phyloP scores from a whole-genome alignment of 2,113 vertebrate genomes.

The Pseudorhombus dupliciocellatus region DNA sequence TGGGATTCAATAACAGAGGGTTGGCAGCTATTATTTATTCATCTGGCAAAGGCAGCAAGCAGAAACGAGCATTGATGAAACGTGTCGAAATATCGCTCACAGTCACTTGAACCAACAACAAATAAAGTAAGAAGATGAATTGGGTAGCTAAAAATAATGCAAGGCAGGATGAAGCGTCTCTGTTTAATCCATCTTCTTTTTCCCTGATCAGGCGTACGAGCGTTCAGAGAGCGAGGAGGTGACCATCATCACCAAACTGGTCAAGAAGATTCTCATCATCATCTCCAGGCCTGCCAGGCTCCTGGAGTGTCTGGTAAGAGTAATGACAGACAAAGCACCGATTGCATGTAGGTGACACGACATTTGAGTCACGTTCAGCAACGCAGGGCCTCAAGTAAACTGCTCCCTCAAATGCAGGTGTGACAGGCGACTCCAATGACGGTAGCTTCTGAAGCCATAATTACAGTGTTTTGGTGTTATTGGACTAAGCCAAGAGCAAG shows the following conservation, averaged over 20 bases:
- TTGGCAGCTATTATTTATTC: conserved; percentile 20
- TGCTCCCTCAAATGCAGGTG: conserved; percentile 5
- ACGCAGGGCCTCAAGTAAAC: not conserved
- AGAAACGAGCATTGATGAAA: conserved; percentile 8
- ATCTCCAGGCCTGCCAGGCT: conserved; percentile 93
- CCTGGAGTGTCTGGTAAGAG: conserved; percentile 91
- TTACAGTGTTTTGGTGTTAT: conserved; percentile 1
- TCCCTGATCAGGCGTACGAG: conserved; percentile 85
- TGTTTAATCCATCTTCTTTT: conserved; percentile 43
- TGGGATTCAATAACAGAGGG: not conserved
- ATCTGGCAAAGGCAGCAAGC: conserved; percentile 1
- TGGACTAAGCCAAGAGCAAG: not conserved
- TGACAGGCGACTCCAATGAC: conserved; percentile 24
- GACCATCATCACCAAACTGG: conserved; percentile 87
- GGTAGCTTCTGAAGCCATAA: conserved; percentile 17
- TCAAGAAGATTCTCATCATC: conserved; percentile 92
- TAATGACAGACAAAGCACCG: not conserved
- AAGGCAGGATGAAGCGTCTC: conserved; percentile 8
- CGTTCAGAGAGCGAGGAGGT: conserved; percentile 94
- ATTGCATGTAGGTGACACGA: conserved; percentile 1
- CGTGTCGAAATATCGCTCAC: conserved; percentile 24
- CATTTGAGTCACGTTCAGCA: not conserved
- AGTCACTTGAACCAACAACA: conserved; percentile 28
- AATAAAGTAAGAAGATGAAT: conserved; percentile 42
- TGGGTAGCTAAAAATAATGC: conserved; percentile 46